These are phyloP conservation scores for Alsophila aescularia DNA, from an alignment of 2,888 invertebrate genomes.

Conservation along the genomic window DNA sequence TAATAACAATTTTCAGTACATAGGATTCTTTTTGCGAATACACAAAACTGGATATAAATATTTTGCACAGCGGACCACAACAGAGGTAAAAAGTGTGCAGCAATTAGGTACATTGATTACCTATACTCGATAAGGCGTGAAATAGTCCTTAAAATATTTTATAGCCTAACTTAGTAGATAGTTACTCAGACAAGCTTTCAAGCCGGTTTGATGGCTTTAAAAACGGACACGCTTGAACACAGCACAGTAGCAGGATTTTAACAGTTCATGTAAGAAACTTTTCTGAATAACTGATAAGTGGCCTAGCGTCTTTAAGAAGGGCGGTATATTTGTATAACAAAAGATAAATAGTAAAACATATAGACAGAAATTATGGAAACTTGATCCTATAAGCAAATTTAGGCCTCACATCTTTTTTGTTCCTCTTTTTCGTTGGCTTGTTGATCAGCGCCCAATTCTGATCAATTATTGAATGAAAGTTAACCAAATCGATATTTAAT, in stretches of 20 bases:
- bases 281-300: too few species aligned
- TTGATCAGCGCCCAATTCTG: too few species aligned
- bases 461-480: too few species aligned
- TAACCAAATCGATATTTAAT: too few species aligned
- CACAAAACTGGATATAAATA: not conserved
- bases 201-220: conserved; percentile 14
- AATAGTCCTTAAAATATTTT: conserved; percentile 21
- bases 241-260: conserved; percentile 11
- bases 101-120: conserved; percentile 29
- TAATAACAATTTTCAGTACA: not conserved
- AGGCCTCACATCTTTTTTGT: too few species aligned
- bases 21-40: not conserved
- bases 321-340: too few species aligned
- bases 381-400: too few species aligned
- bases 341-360: too few species aligned
- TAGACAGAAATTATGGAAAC: too few species aligned
- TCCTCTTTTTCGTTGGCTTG: too few species aligned
- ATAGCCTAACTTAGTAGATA: not conserved
- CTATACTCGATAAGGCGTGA: conserved; percentile 17
- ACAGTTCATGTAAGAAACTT: not conserved
- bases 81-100: conserved; percentile 26
- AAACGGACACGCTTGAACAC: conserved; percentile 5
- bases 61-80: conserved; percentile 1
- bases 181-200: not conserved
- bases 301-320: too few species aligned